phyloP scores from a whole-genome alignment of 1,140 invertebrate genomes.

The Lucilia cuprina region DNA sequence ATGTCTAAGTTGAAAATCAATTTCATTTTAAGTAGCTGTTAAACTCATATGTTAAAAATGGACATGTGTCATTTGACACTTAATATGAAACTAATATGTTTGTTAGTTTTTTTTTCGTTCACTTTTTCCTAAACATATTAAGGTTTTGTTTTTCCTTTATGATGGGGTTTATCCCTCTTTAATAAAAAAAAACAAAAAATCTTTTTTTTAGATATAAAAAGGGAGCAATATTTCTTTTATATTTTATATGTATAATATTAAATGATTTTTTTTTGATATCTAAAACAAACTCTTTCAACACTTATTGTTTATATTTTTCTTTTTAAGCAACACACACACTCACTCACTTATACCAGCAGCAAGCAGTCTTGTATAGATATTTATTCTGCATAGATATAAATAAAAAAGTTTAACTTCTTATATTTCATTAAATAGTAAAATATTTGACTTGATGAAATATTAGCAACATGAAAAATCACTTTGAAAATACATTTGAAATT shows the following conservation, averaged over 20 bases:
- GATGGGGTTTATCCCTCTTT: neutral
- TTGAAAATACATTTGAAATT: conserved; percentile 26
- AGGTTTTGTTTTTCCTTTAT: neutral
- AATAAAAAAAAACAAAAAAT: neutral
- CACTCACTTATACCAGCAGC: neutral
- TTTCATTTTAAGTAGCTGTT: conserved; percentile 31
- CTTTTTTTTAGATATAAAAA: neutral
- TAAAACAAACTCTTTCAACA: conserved; percentile 1
- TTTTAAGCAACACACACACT: neutral
- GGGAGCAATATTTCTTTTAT: neutral
- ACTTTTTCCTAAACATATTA: neutral
- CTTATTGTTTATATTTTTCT: neutral
- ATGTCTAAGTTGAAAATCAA: conserved; percentile 10
- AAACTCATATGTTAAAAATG: conserved; percentile 30
- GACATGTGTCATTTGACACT: conserved; percentile 32
- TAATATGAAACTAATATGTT: conserved; percentile 29
- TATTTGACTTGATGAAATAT: conserved; percentile 35
- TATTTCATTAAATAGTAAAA: conserved; percentile 29
- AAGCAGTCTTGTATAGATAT: neutral
- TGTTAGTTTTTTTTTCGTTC: neutral
- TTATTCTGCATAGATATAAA: neutral
- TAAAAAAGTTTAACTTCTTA: neutral
- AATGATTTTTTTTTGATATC: neutral
- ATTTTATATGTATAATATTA: neutral
- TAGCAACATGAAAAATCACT: conserved; percentile 34